phyloP scores from a whole-genome alignment of 2,888 invertebrate species.

The Apomyelois bistriatella region DNA sequence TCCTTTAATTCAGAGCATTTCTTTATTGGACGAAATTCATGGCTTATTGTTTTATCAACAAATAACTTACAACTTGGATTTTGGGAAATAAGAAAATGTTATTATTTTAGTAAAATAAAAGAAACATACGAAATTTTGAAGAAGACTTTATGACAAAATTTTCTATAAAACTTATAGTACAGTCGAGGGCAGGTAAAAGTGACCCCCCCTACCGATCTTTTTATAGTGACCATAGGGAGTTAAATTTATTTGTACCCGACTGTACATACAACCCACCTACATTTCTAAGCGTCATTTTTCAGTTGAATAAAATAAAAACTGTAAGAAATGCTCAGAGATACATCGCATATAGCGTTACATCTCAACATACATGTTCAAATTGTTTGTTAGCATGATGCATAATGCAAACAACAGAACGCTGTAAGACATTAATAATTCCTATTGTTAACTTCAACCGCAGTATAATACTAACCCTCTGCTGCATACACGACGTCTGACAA shows the following conservation, averaged over 20 bases:
- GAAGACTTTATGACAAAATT: no score
- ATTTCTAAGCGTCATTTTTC: no score
- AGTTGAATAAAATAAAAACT: background rate
- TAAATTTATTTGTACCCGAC: no score
- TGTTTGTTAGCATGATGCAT: conserved; percentile 3
- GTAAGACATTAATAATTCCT: conserved; percentile 14
- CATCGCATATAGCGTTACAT: background rate
- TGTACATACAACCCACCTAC: no score
- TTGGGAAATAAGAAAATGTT: conserved; percentile 14
- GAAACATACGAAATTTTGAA: no score
- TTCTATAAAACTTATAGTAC: no score
- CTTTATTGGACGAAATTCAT: conserved; percentile 66
- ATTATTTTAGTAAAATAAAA: background rate
- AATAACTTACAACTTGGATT: conserved; percentile 44
- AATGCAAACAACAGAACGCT: conserved; percentile 6
- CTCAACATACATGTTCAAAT: conserved; percentile 13
- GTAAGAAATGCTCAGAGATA: background rate
- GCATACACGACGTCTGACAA: conserved; percentile 17
- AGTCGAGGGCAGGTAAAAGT: no score
- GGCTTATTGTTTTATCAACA: conserved; percentile 64
- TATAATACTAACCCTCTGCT: conserved; percentile 21
- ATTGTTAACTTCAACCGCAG: conserved; percentile 16
- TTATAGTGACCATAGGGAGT: no score
- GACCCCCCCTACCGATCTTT: no score
- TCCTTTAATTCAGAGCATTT: conserved; percentile 64